These are phyloP conservation scores for Cenopis cana DNA, from an alignment of 2,888 invertebrate genomes.

Conservation along the genomic window DNA sequence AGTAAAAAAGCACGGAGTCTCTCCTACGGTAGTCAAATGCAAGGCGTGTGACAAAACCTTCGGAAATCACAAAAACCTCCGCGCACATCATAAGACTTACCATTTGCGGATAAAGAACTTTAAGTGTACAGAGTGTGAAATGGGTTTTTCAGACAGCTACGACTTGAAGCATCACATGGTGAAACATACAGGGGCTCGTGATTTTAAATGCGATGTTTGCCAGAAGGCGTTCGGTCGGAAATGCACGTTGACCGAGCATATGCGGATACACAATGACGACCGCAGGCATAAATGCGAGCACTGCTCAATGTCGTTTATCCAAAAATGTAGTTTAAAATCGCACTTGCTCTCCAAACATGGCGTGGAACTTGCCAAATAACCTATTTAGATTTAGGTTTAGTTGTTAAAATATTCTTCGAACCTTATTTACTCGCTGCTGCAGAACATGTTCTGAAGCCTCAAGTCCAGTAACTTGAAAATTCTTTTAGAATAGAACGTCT, in stretches of 20 bases:
- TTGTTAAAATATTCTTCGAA: neutral
- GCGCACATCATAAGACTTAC: conserved; percentile 55
- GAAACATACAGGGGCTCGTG: conserved; percentile 63
- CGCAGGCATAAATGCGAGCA: conserved; percentile 32
- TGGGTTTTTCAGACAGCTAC: conserved; percentile 61
- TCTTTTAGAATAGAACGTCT: too few relatives aligned
- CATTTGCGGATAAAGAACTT: conserved; percentile 42
- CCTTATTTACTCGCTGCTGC: too few relatives aligned
- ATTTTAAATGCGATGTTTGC: conserved; percentile 65
- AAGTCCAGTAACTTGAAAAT: too few relatives aligned
- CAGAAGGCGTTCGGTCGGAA: conserved; percentile 53
- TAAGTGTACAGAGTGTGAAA: conserved; percentile 53
- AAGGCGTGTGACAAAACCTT: conserved; percentile 62
- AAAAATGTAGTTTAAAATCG: conserved; percentile 26
- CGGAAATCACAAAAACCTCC: conserved; percentile 58
- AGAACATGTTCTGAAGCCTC: too few relatives aligned
- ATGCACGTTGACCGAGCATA: conserved; percentile 51
- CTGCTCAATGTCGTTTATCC: conserved; percentile 31
- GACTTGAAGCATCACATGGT: conserved; percentile 65
- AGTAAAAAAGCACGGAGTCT: conserved; percentile 46
- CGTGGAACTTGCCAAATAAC: conserved; percentile 1
- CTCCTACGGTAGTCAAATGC: conserved; percentile 56
- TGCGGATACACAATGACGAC: conserved; percentile 50
- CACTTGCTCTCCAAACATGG: conserved; percentile 30
- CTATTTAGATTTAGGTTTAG: too few relatives aligned